Percentiles rank a stretch among this genome's conserved stretches.
phyloP scores from a whole-genome alignment of 2,888 invertebrate species.

The Molorchus minor region DNA sequence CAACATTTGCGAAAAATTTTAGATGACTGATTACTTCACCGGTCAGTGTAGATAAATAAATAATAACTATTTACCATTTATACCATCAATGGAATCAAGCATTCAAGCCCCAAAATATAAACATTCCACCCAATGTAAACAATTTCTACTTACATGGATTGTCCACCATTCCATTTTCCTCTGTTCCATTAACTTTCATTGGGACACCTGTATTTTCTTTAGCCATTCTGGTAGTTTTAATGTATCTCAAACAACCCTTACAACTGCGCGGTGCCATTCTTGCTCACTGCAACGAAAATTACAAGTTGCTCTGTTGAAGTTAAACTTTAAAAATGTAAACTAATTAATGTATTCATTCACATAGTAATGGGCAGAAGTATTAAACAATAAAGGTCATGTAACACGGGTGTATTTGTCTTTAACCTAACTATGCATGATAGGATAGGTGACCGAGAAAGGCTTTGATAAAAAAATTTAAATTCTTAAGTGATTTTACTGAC shows the following conservation, averaged over 20 bases:
- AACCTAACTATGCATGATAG: constrained; percentile 11
- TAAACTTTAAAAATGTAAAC: neutral
- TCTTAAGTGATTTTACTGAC: constrained; percentile 23
- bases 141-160: constrained; percentile 57
- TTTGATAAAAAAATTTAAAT: constrained; percentile 2
- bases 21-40: too few species aligned
- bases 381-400: too few species aligned
- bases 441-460: neutral
- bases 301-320: neutral
- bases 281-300: constrained; percentile 21
- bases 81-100: too few species aligned
- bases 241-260: constrained; percentile 62
- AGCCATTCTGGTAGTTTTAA: constrained; percentile 54
- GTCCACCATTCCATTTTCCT: constrained; percentile 43
- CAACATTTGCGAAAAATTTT: too few species aligned
- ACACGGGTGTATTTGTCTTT: constrained; percentile 4
- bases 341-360: neutral
- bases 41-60: too few species aligned
- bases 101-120: too few species aligned
- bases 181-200: constrained; percentile 51
- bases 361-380: too few species aligned
- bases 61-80: too few species aligned
- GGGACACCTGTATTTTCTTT: constrained; percentile 47
- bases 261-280: constrained; percentile 68
- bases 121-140: too few species aligned